phyloP scores from a whole-genome alignment of 2,888 invertebrate genomes.

The Athalia cordata region DNA sequence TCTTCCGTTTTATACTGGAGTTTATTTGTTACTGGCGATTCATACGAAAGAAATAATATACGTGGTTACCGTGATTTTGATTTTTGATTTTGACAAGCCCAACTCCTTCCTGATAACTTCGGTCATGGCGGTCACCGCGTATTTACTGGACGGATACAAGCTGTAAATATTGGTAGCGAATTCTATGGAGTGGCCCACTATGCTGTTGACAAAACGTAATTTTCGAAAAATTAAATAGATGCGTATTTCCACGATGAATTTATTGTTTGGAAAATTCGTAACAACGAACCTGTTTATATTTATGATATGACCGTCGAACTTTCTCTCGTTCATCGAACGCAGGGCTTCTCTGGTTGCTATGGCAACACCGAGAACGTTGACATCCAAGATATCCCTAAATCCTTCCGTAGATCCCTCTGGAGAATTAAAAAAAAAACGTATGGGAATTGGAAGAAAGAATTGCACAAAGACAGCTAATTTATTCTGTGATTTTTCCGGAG shows the following conservation, averaged over 20 bases:
- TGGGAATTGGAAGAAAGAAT: background rate
- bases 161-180: background rate
- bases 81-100: constrained; percentile 63
- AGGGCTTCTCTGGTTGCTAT: constrained; percentile 77
- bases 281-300: constrained; percentile 78
- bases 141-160: constrained; percentile 53
- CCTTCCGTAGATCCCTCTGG: constrained; percentile 62
- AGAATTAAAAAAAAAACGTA: background rate
- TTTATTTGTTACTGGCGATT: background rate
- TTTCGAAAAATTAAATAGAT: background rate
- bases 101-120: constrained; percentile 75
- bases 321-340: constrained; percentile 75
- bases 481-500: too few species aligned
- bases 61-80: constrained; percentile 70
- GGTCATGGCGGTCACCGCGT: constrained; percentile 60
- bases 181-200: constrained; percentile 61
- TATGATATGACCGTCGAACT: constrained; percentile 77
- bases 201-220: constrained; percentile 55
- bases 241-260: constrained; percentile 45
- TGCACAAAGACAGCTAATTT: background rate
- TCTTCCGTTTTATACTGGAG: background rate
- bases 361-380: constrained; percentile 78
- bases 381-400: constrained; percentile 71
- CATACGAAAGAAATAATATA: background rate
- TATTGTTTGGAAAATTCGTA: background rate